These are phyloP conservation scores for Parapristionchus giblindavisi DNA, from an alignment of 2,888 invertebrate species.

Conservation along the genomic window DNA sequence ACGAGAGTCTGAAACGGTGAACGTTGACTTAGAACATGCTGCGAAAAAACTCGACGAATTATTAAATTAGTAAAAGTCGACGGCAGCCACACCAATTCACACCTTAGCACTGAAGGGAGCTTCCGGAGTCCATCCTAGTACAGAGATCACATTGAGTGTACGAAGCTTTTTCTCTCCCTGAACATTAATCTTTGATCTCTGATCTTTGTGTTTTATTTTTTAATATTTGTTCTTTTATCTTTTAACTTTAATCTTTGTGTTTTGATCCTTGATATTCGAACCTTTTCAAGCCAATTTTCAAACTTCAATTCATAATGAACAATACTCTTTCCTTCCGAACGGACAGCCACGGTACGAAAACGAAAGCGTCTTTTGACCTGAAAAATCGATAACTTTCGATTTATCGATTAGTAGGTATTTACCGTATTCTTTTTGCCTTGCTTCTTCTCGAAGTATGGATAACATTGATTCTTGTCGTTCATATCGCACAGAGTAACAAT, in stretches of 20 bases:
- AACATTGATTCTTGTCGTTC: constrained; percentile 4
- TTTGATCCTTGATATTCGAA: not conserved
- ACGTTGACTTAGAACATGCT: not conserved
- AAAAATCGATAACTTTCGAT: constrained; percentile 15
- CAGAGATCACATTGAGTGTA: constrained; percentile 16
- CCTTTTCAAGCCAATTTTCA: constrained; percentile 30
- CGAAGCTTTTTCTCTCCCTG: not conserved
- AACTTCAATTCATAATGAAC: constrained; percentile 29
- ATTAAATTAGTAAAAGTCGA: not conserved
- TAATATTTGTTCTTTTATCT: too few relatives aligned
- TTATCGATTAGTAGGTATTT: not conserved
- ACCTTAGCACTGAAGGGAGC: not conserved
- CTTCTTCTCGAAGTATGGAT: constrained; percentile 27
- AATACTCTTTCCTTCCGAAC: constrained; percentile 10
- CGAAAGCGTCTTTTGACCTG: not conserved
- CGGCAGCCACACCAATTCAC: not conserved
- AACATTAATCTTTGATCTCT: too few relatives aligned
- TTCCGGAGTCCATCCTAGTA: constrained; percentile 11
- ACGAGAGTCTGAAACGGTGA: constrained; percentile 10
- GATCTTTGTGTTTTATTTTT: too few relatives aligned
- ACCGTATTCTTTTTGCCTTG: constrained; percentile 33
- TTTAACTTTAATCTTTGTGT: constrained; percentile 8
- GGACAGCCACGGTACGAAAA: constrained; percentile 13
- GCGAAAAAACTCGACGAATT: too few relatives aligned
- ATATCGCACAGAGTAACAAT: constrained; percentile 10